Evolutionary conservation across 2,113 vertebrate genomes (phyloP), one percentile per base, ranked within the genome.

Genomic region (Emydura subglobosa): DNA sequence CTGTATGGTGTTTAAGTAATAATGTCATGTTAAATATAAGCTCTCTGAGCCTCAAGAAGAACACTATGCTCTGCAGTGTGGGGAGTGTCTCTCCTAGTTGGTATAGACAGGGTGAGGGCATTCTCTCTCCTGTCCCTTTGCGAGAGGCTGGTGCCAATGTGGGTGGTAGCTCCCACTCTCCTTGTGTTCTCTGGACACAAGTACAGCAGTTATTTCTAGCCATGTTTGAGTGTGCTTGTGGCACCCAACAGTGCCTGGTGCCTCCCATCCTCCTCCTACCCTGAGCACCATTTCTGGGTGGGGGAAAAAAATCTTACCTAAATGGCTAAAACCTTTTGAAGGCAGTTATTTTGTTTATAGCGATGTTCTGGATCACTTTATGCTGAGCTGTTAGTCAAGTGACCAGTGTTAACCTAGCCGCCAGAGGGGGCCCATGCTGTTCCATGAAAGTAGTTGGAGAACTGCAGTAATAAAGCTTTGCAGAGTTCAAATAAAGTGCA

Each of bases 381-480:
- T 31, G 14, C 31, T 65, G 31, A 65, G 31, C 61, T 65, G 31
- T 31, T 14, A 4, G 61, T n/a, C 19, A 68, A n/a, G 61, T 65
- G 31, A 65, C 61, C 34, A n/a, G 61, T 65, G 61, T 68, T 68
- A n/a, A 68, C 8, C 34, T n/a, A 68, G 61, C 61, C 61, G n/a
- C 61, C 61, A 68, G 61, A 22, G 29, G 8, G 44, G 82, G 5
- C 10, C 55, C 0, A 0, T 1, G 0, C 21, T 92, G 34, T 79
- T 39, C 54, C n/a, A n/a, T 68, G 49, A 44, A 44, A 90, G 57
- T 14, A 8, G 9, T 13, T 78, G 59, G 72, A 78, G 44, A 82
- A 86, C 39, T 44, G 24, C 3, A 3, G 39, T 29, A 74, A 34
- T 57, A 0, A 1, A 57, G 25, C 2, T 2, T 13, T 17, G 22